A percentile compares a stretch with the other conserved stretches of the same genome.
Conservation (phyloP, 2,113 vertebrate species). For the Rhipidura dahli region DNA sequence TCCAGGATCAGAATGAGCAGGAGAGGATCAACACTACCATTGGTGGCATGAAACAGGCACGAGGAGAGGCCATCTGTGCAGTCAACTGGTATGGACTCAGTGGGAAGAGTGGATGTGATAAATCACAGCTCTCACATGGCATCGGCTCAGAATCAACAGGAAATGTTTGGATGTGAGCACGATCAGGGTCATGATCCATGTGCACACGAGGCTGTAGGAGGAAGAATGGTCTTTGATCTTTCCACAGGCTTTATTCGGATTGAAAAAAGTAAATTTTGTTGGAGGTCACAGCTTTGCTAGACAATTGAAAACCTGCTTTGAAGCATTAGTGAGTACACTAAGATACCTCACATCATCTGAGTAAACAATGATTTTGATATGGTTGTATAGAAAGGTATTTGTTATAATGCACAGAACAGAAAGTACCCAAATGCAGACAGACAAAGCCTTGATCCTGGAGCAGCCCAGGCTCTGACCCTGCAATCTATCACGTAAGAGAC, state of each 20-base stretch:
- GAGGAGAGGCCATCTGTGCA: neutral
- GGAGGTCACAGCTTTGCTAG: neutral
- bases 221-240: neutral
- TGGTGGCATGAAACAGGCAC: neutral
- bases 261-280: neutral
- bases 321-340: neutral
- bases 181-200: fast-evolving
- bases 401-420: neutral
- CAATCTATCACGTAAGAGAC: slow-evolving; percentile 44
- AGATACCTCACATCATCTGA: neutral
- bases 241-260: neutral
- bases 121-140: neutral
- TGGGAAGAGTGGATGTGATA: neutral
- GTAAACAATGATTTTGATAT: neutral
- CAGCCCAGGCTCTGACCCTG: neutral
- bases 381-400: neutral
- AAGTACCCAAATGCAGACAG: neutral
- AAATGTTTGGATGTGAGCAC: neutral
- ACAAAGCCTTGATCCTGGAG: neutral
- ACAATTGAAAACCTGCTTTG: neutral
- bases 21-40: neutral
- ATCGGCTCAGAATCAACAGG: neutral
- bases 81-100: neutral
- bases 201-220: neutral
- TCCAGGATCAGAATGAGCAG: neutral